Conservation (phyloP, 2,113 vertebrate species). For the Sinocyclocheilus anophthalmus region DNA sequence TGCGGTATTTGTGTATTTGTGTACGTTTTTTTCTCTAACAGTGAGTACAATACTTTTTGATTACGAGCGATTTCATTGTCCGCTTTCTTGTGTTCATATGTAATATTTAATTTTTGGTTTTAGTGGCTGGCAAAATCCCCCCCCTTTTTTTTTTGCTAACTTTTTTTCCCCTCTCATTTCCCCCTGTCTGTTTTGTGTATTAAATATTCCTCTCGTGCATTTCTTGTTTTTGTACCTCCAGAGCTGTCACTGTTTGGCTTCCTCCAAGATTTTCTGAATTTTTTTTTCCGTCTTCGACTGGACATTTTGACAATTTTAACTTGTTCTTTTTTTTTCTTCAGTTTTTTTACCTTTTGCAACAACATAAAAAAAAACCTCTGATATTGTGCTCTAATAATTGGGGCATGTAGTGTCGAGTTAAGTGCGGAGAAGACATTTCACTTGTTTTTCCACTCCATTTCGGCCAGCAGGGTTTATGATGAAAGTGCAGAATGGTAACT, state of each 20-base stretch:
- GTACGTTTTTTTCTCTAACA: constrained; percentile 40
- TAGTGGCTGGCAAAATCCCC: constrained; percentile 16
- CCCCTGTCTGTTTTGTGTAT: background rate
- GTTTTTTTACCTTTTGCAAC: background rate
- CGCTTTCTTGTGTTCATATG: constrained; percentile 60
- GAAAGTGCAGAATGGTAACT: constrained; percentile 82
- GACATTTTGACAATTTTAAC: background rate
- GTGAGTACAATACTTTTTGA: constrained; percentile 60
- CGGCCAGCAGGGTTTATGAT: constrained; percentile 77
- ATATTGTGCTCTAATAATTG: too few relatives aligned
- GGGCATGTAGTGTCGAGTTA: constrained; percentile 56
- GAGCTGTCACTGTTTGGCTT: constrained; percentile 6
- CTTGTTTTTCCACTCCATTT: constrained; percentile 62
- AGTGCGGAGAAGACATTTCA: constrained; percentile 55
- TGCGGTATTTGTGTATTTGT: constrained; percentile 49
- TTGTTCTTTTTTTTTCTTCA: constrained; percentile 29
- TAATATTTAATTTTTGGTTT: background rate
- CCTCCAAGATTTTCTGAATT: constrained; percentile 43
- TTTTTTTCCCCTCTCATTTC: background rate
- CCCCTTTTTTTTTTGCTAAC: constrained; percentile 40
- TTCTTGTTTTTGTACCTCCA: background rate
- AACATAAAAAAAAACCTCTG: background rate
- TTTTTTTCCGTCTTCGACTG: constrained; percentile 34
- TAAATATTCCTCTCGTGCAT: background rate
- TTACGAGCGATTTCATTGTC: constrained; percentile 58